Conservation (phyloP, 2,888 invertebrate genomes). For the Branchipolynoe longqiensis region DNA sequence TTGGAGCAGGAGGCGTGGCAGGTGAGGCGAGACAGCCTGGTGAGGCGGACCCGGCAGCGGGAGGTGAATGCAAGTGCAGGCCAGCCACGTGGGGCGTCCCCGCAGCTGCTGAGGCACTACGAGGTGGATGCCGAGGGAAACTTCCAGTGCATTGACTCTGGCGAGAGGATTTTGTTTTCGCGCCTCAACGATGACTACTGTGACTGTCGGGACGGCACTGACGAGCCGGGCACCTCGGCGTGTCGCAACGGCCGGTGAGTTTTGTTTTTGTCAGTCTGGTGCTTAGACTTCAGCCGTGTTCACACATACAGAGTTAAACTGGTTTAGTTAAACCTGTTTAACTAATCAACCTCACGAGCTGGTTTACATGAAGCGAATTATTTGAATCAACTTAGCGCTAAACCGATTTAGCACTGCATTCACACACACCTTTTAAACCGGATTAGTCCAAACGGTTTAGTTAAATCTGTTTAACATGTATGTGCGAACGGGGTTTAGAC, state of each 20-base stretch:
- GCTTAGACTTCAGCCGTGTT: too few species aligned
- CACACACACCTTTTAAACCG: too few species aligned
- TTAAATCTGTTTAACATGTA: too few species aligned
- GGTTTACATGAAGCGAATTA: too few species aligned
- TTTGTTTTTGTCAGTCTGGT: not conserved
- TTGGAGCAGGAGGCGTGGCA: not conserved
- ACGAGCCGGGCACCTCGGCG: constrained; percentile 83
- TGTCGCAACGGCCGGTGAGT: constrained; percentile 80
- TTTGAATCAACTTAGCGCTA: too few species aligned
- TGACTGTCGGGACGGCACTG: constrained; percentile 87
- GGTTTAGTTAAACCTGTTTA: too few species aligned
- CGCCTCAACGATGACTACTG: constrained; percentile 96
- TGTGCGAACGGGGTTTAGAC: too few species aligned
- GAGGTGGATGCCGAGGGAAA: constrained; percentile 63
- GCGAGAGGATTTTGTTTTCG: constrained; percentile 84
- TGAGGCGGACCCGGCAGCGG: not conserved
- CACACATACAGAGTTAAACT: too few species aligned
- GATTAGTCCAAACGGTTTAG: too few species aligned
- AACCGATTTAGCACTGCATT: too few species aligned
- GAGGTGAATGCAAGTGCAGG: not conserved
- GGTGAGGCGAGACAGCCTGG: not conserved
- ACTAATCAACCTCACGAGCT: too few species aligned
- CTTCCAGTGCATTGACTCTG: constrained; percentile 72
- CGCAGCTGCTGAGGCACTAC: constrained; percentile 61
- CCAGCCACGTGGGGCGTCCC: constrained; percentile 62